Evolutionary conservation across 2,888 invertebrate species (phyloP), one percentile per base, ranked within the genome.

Genomic region (Brachypalpus laphriformis): DNA sequence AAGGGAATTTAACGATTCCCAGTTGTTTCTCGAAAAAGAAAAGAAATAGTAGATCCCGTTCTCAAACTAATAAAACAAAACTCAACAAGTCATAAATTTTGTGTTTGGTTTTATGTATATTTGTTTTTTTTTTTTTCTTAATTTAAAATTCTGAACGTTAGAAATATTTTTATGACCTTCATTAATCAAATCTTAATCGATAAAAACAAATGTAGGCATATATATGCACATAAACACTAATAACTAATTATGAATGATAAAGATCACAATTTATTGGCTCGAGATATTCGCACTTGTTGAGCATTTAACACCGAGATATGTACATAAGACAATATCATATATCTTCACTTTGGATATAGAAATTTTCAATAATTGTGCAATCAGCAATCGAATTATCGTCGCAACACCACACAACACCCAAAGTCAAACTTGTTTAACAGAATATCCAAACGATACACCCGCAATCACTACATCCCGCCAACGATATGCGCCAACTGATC

Each of bases 401-500:
- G 51, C 37, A 75, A 31, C 63, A 78, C 57, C 9, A 40, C 61
- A 56, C 56, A 56, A 37, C 37, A 49, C 22, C n/a, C 54, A 2
- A 25, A 56, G 63, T 57, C 28, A 37, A 45, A 45, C 25, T 42
- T 61, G 37, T 31, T 59, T 18, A 49, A 61, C 0, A 14, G 11
- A 63, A 56, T 5, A 57, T 57, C 11, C 63, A 70, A 28, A 22
- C 22, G 59, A n/a, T 37, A 72, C 63, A 65, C 51, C 59, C 80
- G 74, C 70, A 45, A 59, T 71, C 37, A 68, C 72, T 34, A 66
- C 18, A 75, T 59, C 63, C 70, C 70, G 75, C 70, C 57, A 71
- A 65, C 80, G 85, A 80, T 75, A 70, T 47, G 14, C 65, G 68
- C 65, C 45, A 75, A 85, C 85, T 85, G 85, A 85, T 81, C 85